Evolutionary conservation across 92 coral and sea anemone species (phyloP), one percentile per base, ranked within the genome.

Genomic region (Porites divaricata): DNA sequence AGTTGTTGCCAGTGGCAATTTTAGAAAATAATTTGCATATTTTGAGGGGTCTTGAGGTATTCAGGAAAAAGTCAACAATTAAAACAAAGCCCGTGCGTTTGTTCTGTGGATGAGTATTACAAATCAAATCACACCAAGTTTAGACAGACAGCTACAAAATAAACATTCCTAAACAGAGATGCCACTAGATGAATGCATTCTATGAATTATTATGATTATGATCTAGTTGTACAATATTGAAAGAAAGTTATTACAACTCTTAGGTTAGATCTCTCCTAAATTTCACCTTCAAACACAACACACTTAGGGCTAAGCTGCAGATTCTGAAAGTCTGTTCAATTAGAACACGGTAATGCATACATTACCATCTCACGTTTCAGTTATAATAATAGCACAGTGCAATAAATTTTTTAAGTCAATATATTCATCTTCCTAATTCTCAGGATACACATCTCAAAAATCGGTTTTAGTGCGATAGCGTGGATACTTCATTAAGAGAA

Each of bases 31-130:
- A 72, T 17, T 15, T 50, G 61, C 61, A 52, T 45, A 11, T 81
- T 16, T 62, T 63, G 13, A 81, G 45, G 45, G 45, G 45, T 35
- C 3, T 81, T 71, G 61, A 28, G 86, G 86, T 21, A 71, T 72
- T 81, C 19, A 35, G n/a, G 9, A 64, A 72, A 59, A 81, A 35
- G 78, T 72, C 35, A 81, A 81, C 86, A 81, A 59, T 70, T 58
- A 61, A 24, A 35, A 50, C 59, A 81, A 25, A 80, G 73, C 20
- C 41, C 74, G 17, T 54, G 28, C 71, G 22, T 54, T 81, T 62
- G 63, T 24, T 81, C 86, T 71, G 11, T 59, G 19, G 41, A 57
- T 71, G 86, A 81, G 49, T 71, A 21, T 72, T 59, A 62, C 52
- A 81, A 81, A 61, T 72, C 86, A 81, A 79, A 71, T 81, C 62